Conservation (phyloP, 1,140 invertebrate genomes). For the Thaumetopoea pityocampa region DNA sequence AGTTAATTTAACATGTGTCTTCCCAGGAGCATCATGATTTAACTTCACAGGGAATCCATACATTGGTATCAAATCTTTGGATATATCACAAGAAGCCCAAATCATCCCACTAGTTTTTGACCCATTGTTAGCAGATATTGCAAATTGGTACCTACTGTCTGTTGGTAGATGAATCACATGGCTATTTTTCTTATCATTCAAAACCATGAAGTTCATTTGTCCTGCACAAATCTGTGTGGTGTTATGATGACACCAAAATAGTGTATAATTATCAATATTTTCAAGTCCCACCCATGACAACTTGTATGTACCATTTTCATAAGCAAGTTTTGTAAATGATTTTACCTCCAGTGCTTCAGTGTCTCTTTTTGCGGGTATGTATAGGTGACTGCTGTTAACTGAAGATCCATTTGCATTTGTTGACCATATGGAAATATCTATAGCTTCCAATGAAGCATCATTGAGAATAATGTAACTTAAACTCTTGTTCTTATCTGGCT, state of each 20-base stretch:
- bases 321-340: slow-evolving; percentile 80
- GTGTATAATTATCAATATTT: slow-evolving; percentile 78
- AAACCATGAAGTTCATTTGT: slow-evolving; percentile 50
- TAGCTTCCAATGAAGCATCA: slow-evolving; percentile 41
- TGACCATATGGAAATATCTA: slow-evolving; percentile 68
- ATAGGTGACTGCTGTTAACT: slow-evolving; percentile 74
- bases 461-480: slow-evolving; percentile 51
- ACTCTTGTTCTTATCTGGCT: slow-evolving; percentile 54
- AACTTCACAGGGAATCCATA: slow-evolving; percentile 82
- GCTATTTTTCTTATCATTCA: slow-evolving; percentile 44
- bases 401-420: slow-evolving; percentile 78
- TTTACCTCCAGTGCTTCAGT: slow-evolving; percentile 78
- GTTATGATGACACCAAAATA: slow-evolving; percentile 83
- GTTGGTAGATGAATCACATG: slow-evolving; percentile 57
- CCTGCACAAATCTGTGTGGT: slow-evolving; percentile 52
- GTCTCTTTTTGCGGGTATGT: slow-evolving; percentile 77
- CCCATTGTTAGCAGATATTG: slow-evolving; percentile 82
- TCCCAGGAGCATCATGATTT: slow-evolving; percentile 71
- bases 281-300: slow-evolving; percentile 80
- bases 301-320: slow-evolving; percentile 81
- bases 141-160: slow-evolving; percentile 76
- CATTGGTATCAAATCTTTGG: slow-evolving; percentile 80
- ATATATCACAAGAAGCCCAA: slow-evolving; percentile 85
- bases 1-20: slow-evolving; percentile 78
- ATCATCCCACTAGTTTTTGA: slow-evolving; percentile 83